Conservation (phyloP, 2,113 vertebrate species). For the Seriola dumerili region DNA sequence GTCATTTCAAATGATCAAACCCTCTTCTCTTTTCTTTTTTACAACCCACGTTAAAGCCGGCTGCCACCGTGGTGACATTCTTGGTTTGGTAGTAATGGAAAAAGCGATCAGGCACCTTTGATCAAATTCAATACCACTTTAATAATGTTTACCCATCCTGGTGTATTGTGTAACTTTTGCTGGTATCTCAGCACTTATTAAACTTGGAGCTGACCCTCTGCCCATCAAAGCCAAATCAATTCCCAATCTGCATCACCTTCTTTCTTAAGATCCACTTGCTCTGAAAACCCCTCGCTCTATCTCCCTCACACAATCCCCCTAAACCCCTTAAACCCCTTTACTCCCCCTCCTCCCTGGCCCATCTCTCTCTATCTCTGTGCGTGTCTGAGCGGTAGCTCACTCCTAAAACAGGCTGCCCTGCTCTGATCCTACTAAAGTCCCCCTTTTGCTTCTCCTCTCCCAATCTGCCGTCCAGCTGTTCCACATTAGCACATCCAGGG, state of each 20-base stretch:
- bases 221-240: constrained; percentile 52
- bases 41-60: constrained; percentile 10
- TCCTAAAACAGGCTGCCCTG: constrained; percentile 58
- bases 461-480: constrained; percentile 82
- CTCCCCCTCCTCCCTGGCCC: constrained; percentile 33
- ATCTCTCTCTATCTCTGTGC: constrained; percentile 56
- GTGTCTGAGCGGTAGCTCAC: constrained; percentile 72
- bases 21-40: constrained; percentile 25
- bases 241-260: constrained; percentile 44
- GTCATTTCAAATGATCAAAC: constrained; percentile 46
- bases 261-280: constrained; percentile 61
- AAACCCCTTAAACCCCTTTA: constrained; percentile 33
- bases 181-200: constrained; percentile 32
- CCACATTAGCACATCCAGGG: constrained; percentile 82
- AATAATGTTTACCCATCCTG: constrained; percentile 15
- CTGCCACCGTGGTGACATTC: constrained; percentile 23
- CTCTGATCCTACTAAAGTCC: constrained; percentile 77
- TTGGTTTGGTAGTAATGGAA: constrained; percentile 18
- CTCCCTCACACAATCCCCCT: constrained; percentile 40
- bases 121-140: constrained; percentile 36
- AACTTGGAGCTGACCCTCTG: constrained; percentile 18
- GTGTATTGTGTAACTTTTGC: constrained; percentile 13
- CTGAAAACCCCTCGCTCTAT: constrained; percentile 52
- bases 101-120: constrained; percentile 34
- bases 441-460: constrained; percentile 63